Percentiles rank a stretch among this genome's conserved stretches.
Evolutionary conservation across 2,797 vertebrate species (phyloP).

Genomic region (Gallinago nigripennis): DNA sequence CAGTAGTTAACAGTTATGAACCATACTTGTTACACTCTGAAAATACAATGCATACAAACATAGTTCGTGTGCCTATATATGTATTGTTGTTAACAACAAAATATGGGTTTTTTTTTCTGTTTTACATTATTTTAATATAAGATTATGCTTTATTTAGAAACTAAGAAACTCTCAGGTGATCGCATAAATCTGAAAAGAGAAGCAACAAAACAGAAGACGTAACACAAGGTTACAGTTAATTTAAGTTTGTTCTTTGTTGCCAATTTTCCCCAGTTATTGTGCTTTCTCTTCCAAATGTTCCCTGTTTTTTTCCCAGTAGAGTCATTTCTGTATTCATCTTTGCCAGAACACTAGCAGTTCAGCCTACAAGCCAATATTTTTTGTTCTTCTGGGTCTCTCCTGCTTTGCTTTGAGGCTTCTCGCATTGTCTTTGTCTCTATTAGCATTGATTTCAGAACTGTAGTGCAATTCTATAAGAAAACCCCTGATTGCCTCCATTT

Average conservation of each 20-base stretch:
- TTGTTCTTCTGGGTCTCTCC: background rate
- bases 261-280: constrained; percentile 31
- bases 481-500: background rate
- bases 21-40: background rate
- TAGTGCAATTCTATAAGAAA: background rate
- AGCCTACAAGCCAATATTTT: background rate
- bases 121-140: background rate
- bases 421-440: background rate
- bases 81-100: background rate
- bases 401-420: background rate
- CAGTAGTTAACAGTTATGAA: background rate
- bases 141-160: background rate
- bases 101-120: background rate
- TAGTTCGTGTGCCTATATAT: background rate
- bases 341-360: constrained; percentile 30
- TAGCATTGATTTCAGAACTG: background rate
- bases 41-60: background rate
- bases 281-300: constrained; percentile 45
- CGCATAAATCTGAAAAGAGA: background rate
- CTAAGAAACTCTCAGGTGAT: background rate
- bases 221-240: constrained; percentile 6
- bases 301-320: background rate
- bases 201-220: constrained; percentile 12
- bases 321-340: background rate
- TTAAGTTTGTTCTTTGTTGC: background rate